Conservation (phyloP, 2,113 vertebrate species). For the Platichthys stellatus region DNA sequence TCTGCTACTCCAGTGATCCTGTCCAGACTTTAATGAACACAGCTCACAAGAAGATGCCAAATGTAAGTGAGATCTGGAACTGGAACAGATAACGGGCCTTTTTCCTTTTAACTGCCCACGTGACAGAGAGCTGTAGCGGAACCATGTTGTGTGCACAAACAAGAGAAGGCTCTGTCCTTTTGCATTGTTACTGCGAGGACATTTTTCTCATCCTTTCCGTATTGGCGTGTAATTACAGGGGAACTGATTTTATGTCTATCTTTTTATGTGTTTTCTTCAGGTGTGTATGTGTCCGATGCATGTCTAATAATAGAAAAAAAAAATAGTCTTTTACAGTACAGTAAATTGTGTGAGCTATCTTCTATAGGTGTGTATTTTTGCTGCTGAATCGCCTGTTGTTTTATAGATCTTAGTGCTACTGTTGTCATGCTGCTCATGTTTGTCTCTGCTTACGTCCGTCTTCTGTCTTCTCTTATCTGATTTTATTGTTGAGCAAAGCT, state of each 20-base stretch:
- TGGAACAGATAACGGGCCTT: not conserved
- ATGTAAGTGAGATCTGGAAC: constrained; percentile 34
- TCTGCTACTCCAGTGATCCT: not conserved
- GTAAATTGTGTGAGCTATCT: no score
- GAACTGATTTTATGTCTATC: no score
- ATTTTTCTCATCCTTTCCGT: no score
- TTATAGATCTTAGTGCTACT: no score
- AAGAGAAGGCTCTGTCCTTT: not conserved
- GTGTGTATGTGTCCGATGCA: not conserved
- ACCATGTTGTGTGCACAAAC: not conserved
- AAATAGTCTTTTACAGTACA: no score
- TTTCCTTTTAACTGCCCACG: not conserved
- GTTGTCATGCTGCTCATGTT: no score
- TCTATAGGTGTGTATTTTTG: no score
- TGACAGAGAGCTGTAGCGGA: not conserved
- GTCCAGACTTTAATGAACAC: constrained; percentile 38
- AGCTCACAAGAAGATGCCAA: constrained; percentile 22
- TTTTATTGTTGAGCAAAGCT: no score
- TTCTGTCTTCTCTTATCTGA: no score
- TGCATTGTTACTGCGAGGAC: not conserved
- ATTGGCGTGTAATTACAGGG: no score
- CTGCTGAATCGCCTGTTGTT: no score
- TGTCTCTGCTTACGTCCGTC: no score
- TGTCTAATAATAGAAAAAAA: not conserved
- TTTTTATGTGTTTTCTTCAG: not conserved